Evolutionary conservation across 1,140 invertebrate genomes (phyloP), one percentile per base, ranked within the genome.

Genomic region (Hypothenemus hampei): DNA sequence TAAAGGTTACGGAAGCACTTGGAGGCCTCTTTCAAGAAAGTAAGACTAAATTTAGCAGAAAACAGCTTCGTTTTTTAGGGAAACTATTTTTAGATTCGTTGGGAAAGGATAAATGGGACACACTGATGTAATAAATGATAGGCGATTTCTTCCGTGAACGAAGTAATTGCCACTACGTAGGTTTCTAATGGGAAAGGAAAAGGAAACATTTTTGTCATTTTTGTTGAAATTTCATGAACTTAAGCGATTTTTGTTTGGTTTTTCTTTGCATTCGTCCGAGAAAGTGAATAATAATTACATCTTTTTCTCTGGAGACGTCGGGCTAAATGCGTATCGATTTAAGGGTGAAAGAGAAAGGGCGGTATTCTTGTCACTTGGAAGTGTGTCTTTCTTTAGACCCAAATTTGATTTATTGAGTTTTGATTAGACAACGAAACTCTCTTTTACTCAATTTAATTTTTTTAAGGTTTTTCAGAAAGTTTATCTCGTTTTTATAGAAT

Each of bases 241-340:
- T n/a, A n/a, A n/a, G n/a, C n/a, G n/a, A n/a, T n/a, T n/a, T n/a
- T n/a, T n/a, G n/a, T n/a, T n/a, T n/a, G n/a, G n/a, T n/a, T n/a
- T n/a, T n/a, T n/a, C n/a, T n/a, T n/a, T n/a, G n/a, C n/a, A n/a
- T n/a, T n/a, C n/a, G n/a, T 31, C 26, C 26, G 26, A 31, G 10
- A 40, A 11, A 40, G 19, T 20, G 37, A 11, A 19, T n/a, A 31
- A 20, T 19, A 20, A 40, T 40, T 40, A 40, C 37, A 40, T 40
- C 37, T 40, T 40, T 40, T 40, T 40, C 37, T 40, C 37, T 21
- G 16, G 37, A 40, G 20, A 40, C 20, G 37, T 2, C 18, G 37
- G n/a, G n/a, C n/a, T n/a, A n/a, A 11, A 19, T 2, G 7, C 3
- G 37, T 40, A 40, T 40, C 37, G 37, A 40, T 40, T 20, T 40